A percentile compares a stretch with the other conserved stretches of the same genome.
Evolutionary conservation across 2,888 invertebrate species (phyloP).

Genomic region (Lobophora halterata): DNA sequence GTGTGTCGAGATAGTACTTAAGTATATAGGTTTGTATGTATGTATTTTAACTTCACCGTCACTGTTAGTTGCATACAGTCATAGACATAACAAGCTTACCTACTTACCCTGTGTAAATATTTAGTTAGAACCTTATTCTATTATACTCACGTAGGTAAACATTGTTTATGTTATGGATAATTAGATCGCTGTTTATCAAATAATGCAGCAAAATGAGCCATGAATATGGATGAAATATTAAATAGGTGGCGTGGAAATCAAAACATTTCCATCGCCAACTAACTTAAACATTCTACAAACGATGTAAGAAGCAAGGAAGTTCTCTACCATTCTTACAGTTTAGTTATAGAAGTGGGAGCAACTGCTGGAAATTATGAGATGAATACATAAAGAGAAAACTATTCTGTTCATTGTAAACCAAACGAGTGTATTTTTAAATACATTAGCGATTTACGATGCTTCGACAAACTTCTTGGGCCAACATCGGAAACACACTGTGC

Average conservation of each 20-base stretch:
- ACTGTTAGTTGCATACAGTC: no score
- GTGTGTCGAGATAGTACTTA: no score
- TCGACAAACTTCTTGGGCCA: no score
- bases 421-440: no score
- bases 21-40: conserved; percentile 1
- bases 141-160: conserved; percentile 11
- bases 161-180: conserved; percentile 29
- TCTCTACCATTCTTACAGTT: no score
- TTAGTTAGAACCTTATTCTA: conserved; percentile 10
- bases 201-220: conserved; percentile 30
- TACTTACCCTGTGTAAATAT: conserved; percentile 11
- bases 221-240: conserved; percentile 20
- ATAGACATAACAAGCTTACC: neutral
- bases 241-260: conserved; percentile 22
- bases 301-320: no score
- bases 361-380: no score
- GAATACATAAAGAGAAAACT: no score
- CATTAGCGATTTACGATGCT: no score
- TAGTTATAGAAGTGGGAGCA: no score
- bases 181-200: conserved; percentile 36
- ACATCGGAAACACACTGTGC: neutral
- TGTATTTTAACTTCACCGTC: no score
- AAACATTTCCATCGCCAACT: conserved; percentile 18
- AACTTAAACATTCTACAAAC: conserved; percentile 1
- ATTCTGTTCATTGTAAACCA: no score